Evolutionary conservation across 2,888 invertebrate species (phyloP), one percentile per base, ranked within the genome.

Genomic region (Drepana falcataria): DNA sequence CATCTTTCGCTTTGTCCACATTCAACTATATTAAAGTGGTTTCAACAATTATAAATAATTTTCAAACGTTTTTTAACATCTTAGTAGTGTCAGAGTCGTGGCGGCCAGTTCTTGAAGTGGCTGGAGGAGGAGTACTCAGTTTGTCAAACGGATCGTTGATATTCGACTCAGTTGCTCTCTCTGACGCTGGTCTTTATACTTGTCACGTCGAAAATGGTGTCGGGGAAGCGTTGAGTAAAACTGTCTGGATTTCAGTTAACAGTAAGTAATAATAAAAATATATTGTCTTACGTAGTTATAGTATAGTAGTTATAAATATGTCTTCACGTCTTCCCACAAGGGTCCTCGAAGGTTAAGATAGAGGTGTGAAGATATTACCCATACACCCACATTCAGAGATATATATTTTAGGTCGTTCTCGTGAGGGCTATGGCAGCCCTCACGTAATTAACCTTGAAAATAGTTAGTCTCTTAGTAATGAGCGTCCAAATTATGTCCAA

Each of bases 131-230:
- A 1, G 88, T 91, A 0, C 66, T 91, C 0, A 91, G 91, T 58
- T 65, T 91, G 1, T 85, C 91, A 0, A 91, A 91, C 41, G 91
- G 91, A 0, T 91, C 91, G 1, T 71, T 91, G 3, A 87, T 90
- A 60, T 90, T 90, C 55, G 90, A 90, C 59, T 81, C 87, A 0
- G 91, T 91, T 2, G 87, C 91, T 0, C 59, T 91, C 0, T 85
- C 87, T 0, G 91, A 91, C 52, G 91, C 89, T 35, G 91, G 91
- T 0, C 66, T 87, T 0, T 91, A 91, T 48, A 91, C 91, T 0
- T 91, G 91, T 6, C 90, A 91, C 37, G 91, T 91, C 0, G 91
- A 91, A 56, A 91, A 91, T n/a, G 91, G 91, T 0, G 91, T 91
- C 0, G 91, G 91, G 0, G 91, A 90, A 57, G 87, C 91, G 0